Percentiles rank a stretch among this genome's conserved stretches.
Conservation (phyloP, 2,888 invertebrate species). For the Pristionchus exspectatus region DNA sequence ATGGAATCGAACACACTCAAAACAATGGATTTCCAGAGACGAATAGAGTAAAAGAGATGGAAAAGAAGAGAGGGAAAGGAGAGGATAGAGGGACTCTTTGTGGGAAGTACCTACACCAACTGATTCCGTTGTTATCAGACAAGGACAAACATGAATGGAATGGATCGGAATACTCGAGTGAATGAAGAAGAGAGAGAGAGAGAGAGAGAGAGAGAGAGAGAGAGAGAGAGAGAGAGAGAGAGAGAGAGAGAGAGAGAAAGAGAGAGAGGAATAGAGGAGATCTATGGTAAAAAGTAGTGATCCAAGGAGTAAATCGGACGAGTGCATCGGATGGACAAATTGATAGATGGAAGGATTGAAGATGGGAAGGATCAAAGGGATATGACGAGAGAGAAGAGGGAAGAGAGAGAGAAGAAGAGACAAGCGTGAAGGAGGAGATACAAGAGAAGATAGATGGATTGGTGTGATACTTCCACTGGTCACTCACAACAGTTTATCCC, state of each 20-base stretch:
- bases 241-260: background rate
- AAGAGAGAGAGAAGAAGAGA: background rate
- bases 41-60: constrained; percentile 25
- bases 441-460: constrained; percentile 9
- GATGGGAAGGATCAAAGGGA: background rate
- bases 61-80: background rate
- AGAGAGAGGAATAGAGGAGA: background rate
- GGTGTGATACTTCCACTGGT: background rate
- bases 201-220: background rate
- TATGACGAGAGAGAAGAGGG: background rate
- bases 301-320: background rate
- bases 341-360: background rate
- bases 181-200: background rate
- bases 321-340: background rate
- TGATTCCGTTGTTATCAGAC: background rate
- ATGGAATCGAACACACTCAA: background rate
- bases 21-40: background rate
- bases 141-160: background rate
- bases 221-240: background rate
- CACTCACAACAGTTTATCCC: background rate
- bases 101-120: background rate
- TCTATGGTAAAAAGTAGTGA: background rate
- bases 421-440: background rate
- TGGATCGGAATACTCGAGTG: background rate
- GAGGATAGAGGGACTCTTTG: background rate